phyloP scores from a whole-genome alignment of 2,797 vertebrate species.

The Octomys mimax region DNA sequence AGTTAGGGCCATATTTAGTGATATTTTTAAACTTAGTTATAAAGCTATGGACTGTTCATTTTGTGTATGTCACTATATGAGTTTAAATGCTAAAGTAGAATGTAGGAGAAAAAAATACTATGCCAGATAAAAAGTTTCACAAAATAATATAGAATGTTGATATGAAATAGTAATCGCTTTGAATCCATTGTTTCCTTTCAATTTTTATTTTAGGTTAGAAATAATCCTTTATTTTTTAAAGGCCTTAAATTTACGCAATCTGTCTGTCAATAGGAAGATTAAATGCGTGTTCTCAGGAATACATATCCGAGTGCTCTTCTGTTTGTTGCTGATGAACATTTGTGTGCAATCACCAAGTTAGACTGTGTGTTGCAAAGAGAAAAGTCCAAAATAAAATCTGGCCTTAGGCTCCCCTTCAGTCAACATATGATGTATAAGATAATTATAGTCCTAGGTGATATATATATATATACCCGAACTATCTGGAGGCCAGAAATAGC shows the following conservation, averaged over 20 bases:
- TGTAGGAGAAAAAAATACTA: background rate
- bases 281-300: background rate
- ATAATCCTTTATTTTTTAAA: background rate
- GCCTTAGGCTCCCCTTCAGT: background rate
- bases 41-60: constrained; percentile 25
- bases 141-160: background rate
- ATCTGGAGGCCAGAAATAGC: background rate
- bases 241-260: background rate
- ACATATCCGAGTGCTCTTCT: background rate
- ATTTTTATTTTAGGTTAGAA: constrained; percentile 39
- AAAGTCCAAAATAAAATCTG: background rate
- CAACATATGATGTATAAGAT: background rate
- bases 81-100: constrained; percentile 55
- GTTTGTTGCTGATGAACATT: background rate
- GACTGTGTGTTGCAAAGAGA: background rate
- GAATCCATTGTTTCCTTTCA: constrained; percentile 8
- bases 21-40: constrained; percentile 7
- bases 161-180: constrained; percentile 32
- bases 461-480: background rate
- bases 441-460: background rate
- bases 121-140: background rate
- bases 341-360: background rate
- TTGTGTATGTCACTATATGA: background rate
- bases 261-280: background rate
- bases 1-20: background rate